Evolutionary conservation across 2,888 invertebrate genomes (phyloP), one percentile per base, ranked within the genome.

Genomic region (Pheosia tremula): DNA sequence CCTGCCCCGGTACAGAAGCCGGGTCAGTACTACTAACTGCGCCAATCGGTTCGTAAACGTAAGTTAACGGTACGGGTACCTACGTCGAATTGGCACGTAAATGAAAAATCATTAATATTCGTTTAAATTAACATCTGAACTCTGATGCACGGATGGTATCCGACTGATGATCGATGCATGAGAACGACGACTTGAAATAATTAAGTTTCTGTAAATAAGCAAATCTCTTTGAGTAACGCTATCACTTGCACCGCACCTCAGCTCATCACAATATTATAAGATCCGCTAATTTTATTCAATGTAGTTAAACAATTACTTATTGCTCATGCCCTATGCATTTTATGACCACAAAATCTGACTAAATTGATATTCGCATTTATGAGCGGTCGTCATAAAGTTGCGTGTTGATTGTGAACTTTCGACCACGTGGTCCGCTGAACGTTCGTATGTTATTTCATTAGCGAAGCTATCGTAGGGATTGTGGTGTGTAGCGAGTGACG

Each of bases 381-480:
- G 68, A 69, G 60, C 71, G 62, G 64, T 58, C 37, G 50, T 74
- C 72, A 67, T 77, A 77, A 80, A 72, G 62, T 75, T 63, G 61
- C 68, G 69, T 68, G 77, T 79, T 68, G 75, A 78, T 80, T 74
- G 74, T 75, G 71, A 75, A 70, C 74, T 66, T 62, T 72, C 59
- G 70, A 65, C 70, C 78, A 74, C 76, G 75, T 75, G 77, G 75
- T 70, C 69, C 59, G 58, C 57, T 66, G 66, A 72, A 68, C 68
- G 77, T 71, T 74, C 72, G 74, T 75, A 74, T 72, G 78, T 74
- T 74, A 78, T 80, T 79, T 81, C 82, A 84, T 83, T 85, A 83
- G 77, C 72, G 56, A 36, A 67, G 69, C 71, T 71, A 74, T 73
- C 68, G 71, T 67, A 68, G 62, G 72, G 64, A 50, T 52, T 60